phyloP scores from a whole-genome alignment of 2,888 invertebrate species.

The Thysanoteuthis rhombus region DNA sequence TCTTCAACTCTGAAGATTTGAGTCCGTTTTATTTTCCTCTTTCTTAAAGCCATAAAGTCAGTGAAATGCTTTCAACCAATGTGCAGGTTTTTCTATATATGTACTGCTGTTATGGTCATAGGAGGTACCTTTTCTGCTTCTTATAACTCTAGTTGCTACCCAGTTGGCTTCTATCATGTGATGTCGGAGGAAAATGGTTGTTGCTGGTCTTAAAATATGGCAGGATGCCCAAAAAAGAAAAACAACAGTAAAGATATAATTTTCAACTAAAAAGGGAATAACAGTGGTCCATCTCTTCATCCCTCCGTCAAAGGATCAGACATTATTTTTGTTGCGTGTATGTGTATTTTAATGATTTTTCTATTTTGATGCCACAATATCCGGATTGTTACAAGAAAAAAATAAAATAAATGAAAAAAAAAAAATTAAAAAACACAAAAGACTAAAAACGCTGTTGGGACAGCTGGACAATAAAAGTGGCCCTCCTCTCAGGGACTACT shows the following conservation, averaged over 20 bases:
- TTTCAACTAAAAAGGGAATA: not conserved
- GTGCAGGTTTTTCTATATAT: slow-evolving; percentile 12
- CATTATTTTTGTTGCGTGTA: not conserved
- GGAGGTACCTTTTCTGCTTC: not conserved
- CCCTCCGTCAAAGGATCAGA: slow-evolving; percentile 12
- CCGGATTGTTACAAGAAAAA: slow-evolving; percentile 12
- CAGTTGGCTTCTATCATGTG: not conserved
- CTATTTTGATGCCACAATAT: not conserved
- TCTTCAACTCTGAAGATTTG: not conserved
- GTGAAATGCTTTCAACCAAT: not conserved
- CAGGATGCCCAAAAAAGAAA: not conserved
- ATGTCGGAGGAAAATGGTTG: slow-evolving; percentile 12
- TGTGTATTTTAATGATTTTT: slow-evolving; percentile 1
- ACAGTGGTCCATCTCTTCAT: not conserved
- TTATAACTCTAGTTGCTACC: slow-evolving; percentile 12
- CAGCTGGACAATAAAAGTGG: slow-evolving; percentile 12
- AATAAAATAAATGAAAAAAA: not conserved
- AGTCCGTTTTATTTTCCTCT: not conserved
- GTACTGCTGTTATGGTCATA: not conserved
- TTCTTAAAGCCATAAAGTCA: not conserved
- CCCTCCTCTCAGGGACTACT: slow-evolving; percentile 12
- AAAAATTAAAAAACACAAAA: too few species aligned
- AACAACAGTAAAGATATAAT: not conserved
- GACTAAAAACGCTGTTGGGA: not conserved
- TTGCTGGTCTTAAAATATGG: slow-evolving; percentile 12